Base-by-base conservation (phyloP, 2,797 vertebrate species). In the Heteromormyrus szaboi region DNA sequence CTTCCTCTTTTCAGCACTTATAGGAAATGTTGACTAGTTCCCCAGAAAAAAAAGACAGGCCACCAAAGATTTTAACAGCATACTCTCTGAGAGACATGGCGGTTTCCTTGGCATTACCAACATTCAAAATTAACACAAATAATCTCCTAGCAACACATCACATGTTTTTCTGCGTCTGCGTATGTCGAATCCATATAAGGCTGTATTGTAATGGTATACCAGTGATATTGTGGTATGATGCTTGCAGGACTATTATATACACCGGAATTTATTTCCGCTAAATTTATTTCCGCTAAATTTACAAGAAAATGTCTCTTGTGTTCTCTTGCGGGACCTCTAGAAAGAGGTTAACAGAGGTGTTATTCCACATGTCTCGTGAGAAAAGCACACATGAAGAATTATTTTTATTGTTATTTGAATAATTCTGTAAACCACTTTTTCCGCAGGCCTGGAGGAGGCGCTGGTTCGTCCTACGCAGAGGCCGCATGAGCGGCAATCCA, bases 381-480 rank as follows among this genome's bases (percentile, higher is more conserved):
- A 50, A 51, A 88, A 33, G 19, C 9, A 33, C 19, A 46, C 76
- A 41, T 19, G 14, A 12, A 84, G 46, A 84, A n/a, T 46, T 0
- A 9, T 19, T 22, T 17, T 84, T 2, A 37, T 25, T 46, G 19
- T 11, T 22, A 25, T 48, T n/a, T 83, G 41, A 83, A 4, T 50
- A 22, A 83, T n/a, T 41, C 14, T 17, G 33, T 8, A 41, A 37
- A 76, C 37, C 37, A 0, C 6, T 37, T 37, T 41, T 37, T 12
- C 88, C 22, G 4, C 94, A 99, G 99, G 97, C 98, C 4, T 99
- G 99, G 99, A 94, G 98, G 91, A 98, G 97, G 92, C 97, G 99
- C 81, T 99, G 99, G 99, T 99, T 99, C 1, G 97, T 99, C 88
- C 95, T 99, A 33, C 97, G 99, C 54, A 94, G 96, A 86, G 99